Evolutionary conservation across 2,888 invertebrate species (phyloP), one percentile per base, ranked within the genome.

Genomic region (Lasioglossum morio): DNA sequence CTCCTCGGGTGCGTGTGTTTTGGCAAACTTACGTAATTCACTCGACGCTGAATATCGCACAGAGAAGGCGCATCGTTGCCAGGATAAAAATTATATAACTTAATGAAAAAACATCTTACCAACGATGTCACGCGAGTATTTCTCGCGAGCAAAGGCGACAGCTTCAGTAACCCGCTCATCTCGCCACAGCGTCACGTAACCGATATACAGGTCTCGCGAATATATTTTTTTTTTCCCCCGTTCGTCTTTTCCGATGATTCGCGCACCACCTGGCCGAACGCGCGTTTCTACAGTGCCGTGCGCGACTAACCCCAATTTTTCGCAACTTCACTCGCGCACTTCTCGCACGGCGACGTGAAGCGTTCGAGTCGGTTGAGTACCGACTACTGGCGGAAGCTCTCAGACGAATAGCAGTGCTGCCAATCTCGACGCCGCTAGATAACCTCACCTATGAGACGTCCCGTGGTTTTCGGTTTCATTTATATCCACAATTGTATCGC

Each of bases 151-250:
- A 93, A 85, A 79, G 91, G 91, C 91, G 94, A 93, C 69, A 94
- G 87, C 90, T 94, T 94, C 87, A 94, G 89, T 86, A 94, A 89
- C 84, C 94, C 92, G 84, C 92, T 94, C 94, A 94, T 94, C 80
- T 82, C 90, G 72, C 4, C 75, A 19, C 60, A n/a, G 46, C 34
- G 79, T 77, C 48, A 81, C 78, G 43, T 63, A 27, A 23, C 66
- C 8, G 30, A 16, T 40, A n/a, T 34, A 27, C 27, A 16, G 8
- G 53, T 57, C 53, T 77, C n/a, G 75, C 27, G 37, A 4, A 30
- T 27, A 5, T 30, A 7, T 30, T 63, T 77, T 84, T 76, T 84
- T 48, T 10, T 57, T n/a, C 3, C 19, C 4, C 48, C 16, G 48
- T 43, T 23, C 23, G 12, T 57, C n/a, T 73, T 84, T 48, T n/a